phyloP scores from a whole-genome alignment of 1,140 invertebrate genomes.

The Dendroctonus ponderosae region DNA sequence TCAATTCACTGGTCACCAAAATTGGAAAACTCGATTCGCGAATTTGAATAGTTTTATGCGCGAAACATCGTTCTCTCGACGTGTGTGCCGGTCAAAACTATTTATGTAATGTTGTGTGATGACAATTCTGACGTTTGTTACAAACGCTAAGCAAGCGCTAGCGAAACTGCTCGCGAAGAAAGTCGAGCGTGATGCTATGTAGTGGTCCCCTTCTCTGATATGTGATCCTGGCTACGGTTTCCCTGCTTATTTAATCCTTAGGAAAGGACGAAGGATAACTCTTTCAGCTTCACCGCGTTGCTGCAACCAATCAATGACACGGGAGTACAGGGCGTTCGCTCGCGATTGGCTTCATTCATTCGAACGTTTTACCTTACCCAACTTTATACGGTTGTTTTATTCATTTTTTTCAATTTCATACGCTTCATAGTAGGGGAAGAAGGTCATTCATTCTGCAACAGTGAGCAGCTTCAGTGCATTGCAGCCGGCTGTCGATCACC shows the following conservation, averaged over 20 bases:
- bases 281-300: background rate
- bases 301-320: background rate
- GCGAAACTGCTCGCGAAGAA: slow-evolving; percentile 33
- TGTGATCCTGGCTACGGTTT: slow-evolving; percentile 15
- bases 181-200: slow-evolving; percentile 33
- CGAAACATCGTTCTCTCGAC: slow-evolving; percentile 14
- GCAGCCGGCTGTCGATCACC: too few species aligned
- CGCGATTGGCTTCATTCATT: background rate
- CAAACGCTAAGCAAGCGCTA: slow-evolving; percentile 31
- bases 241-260: slow-evolving; percentile 26
- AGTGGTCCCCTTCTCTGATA: slow-evolving; percentile 29
- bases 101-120: slow-evolving; percentile 30
- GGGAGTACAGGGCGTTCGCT: background rate
- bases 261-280: slow-evolving; percentile 23
- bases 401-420: too few species aligned
- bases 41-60: slow-evolving; percentile 23
- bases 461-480: too few species aligned
- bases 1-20: too few species aligned
- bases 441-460: too few species aligned
- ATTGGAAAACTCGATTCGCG: slow-evolving; percentile 7
- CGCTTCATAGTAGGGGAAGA: too few species aligned
- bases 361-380: too few species aligned
- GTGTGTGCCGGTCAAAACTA: slow-evolving; percentile 17
- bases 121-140: slow-evolving; percentile 31
- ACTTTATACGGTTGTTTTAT: too few species aligned